A percentile compares a stretch with the other conserved stretches of the same genome.
Conservation (phyloP, 2,888 invertebrate genomes). For the Pristionchus exspectatus region DNA sequence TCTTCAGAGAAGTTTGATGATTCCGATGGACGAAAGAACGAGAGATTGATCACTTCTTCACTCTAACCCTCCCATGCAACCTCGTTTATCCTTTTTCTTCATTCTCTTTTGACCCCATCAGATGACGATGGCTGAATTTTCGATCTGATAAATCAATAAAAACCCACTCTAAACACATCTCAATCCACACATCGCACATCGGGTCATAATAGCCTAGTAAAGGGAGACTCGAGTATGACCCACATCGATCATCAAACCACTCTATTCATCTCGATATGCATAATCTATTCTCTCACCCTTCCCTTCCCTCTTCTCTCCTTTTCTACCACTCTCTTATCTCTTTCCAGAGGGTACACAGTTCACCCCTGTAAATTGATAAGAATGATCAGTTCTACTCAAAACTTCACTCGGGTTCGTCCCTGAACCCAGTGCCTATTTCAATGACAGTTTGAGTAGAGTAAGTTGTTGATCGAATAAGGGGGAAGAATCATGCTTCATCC, state of each 20-base stretch:
- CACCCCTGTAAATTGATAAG: not conserved
- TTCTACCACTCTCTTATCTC: not conserved
- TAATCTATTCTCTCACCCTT: slow-evolving; percentile 17
- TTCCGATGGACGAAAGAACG: not conserved
- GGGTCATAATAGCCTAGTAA: not conserved
- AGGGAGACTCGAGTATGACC: not conserved
- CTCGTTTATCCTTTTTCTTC: not conserved
- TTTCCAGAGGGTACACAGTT: slow-evolving; percentile 7
- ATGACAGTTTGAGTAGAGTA: not conserved
- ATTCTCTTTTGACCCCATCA: not conserved
- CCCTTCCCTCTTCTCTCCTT: not conserved
- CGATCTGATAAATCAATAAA: not conserved
- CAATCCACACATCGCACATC: not conserved
- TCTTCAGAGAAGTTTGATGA: not conserved
- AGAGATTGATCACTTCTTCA: not conserved
- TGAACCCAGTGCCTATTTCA: not conserved
- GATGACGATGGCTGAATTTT: not conserved
- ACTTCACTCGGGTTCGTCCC: not conserved
- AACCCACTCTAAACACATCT: not conserved
- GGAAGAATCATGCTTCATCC: not conserved
- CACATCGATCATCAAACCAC: not conserved
- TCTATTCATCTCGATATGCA: not conserved
- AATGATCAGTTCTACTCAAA: not conserved
- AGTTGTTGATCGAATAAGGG: not conserved
- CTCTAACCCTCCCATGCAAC: not conserved